Evolutionary conservation across 2,797 vertebrate species (phyloP), one percentile per base, ranked within the genome.

Genomic region (Perodicticus potto): DNA sequence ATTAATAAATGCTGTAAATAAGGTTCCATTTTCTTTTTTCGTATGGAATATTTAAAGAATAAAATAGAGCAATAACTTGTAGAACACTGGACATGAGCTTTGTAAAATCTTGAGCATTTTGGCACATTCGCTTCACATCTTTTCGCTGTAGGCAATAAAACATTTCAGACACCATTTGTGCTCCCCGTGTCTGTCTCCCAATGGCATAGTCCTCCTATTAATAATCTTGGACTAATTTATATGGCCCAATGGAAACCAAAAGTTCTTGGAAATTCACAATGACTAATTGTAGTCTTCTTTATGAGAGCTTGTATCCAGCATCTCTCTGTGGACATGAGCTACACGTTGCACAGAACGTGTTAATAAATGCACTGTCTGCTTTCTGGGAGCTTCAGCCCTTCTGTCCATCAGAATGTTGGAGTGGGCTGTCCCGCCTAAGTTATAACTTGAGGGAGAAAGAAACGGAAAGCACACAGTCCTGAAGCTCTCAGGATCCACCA

Each of bases 31-130:
- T 5, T 19, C 25, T 73, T 96, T 91, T 89, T 86, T 37, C 32
- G 85, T 73, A 43, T 4, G 23, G 92, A 94, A 76, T 82, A 85
- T 96, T 96, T 95, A 89, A 40, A 89, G 76, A 81, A 73, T 86
- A 88, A 88, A 49, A 74, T 65, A 87, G 82, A 25, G 16, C 67
- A 67, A 32, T 37, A 86, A 55, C 65, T 53, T 61, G 61, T 40
- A 61, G 9, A 32, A 67, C 8, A 55, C 6, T 65, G 37, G 94
- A 53, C 74, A 69, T n/a, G 43, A 49, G 14, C 23, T 43, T 82
- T 86, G 23, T 80, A 72, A 95, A 87, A 81, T 77, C 8, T 92
- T 83, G 78, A 23, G 49, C 13, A 45, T 70, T 40, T 12, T 92
- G 43, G 59, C 25, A 74, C 29, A 53, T 93, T 96, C 86, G 27